phyloP scores from a whole-genome alignment of 2,113 vertebrate genomes.

The Gymnorhina tibicen region DNA sequence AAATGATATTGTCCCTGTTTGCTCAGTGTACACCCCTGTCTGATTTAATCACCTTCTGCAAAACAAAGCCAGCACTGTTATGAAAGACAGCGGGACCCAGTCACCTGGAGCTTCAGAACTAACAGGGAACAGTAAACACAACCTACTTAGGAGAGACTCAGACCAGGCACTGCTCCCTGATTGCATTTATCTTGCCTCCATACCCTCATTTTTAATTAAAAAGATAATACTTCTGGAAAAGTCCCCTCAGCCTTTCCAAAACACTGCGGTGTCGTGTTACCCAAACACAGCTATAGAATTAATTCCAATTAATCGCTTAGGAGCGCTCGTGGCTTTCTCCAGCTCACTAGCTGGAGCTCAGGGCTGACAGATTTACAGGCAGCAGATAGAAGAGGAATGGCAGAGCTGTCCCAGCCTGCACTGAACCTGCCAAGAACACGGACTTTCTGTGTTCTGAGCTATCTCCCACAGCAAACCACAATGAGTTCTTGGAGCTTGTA shows the following conservation, averaged over 20 bases:
- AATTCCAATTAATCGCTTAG: background rate
- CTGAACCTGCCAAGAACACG: background rate
- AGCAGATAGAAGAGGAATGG: background rate
- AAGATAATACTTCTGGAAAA: background rate
- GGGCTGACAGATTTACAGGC: background rate
- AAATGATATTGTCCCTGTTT: background rate
- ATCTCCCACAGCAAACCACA: background rate
- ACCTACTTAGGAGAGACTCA: conserved; percentile 47
- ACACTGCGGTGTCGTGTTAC: background rate
- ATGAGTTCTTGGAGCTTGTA: fast-evolving
- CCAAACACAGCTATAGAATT: background rate
- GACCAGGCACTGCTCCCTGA: background rate
- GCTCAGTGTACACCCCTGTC: background rate
- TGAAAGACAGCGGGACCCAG: conserved; percentile 38
- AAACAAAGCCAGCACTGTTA: background rate
- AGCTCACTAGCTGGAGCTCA: background rate
- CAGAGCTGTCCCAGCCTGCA: background rate
- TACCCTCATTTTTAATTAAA: conserved; percentile 41
- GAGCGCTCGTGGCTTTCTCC: background rate
- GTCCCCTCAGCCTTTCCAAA: background rate
- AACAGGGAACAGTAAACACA: conserved; percentile 49
- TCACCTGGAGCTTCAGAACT: conserved; percentile 26
- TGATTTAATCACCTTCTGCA: conserved; percentile 28
- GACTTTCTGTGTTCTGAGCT: fast-evolving
- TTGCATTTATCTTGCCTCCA: background rate